Percentiles rank a stretch among this genome's conserved stretches.
Conservation (phyloP, 2,888 invertebrate genomes). For the Meliscaeva auricollis region DNA sequence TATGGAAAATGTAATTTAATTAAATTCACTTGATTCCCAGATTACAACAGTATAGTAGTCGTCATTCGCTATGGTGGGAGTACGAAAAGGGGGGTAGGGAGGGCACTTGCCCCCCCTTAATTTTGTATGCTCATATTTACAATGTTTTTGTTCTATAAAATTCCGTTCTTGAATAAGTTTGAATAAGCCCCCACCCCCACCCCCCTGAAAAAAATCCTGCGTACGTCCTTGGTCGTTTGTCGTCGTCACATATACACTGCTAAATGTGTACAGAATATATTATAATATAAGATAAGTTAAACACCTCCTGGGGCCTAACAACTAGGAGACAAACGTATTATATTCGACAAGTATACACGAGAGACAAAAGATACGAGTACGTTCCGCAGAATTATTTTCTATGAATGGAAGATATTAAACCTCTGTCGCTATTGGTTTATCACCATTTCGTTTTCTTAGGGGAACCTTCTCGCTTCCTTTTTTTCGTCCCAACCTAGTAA, state of each 20-base stretch:
- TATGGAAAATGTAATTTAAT: slow-evolving; percentile 65
- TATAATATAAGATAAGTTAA: slow-evolving; percentile 24
- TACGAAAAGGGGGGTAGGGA: too few species aligned
- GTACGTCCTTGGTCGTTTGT: not conserved
- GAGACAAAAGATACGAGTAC: slow-evolving; percentile 3
- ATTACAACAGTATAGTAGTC: slow-evolving; percentile 36
- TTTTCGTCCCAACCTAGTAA: not conserved
- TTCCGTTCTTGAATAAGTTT: too few species aligned
- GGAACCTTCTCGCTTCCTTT: not conserved
- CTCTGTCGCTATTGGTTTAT: slow-evolving; percentile 30
- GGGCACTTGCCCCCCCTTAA: too few species aligned
- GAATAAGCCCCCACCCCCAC: too few species aligned
- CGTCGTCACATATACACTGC: not conserved
- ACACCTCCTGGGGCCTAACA: slow-evolving; percentile 34
- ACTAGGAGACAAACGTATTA: slow-evolving; percentile 35
- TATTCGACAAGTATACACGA: not conserved
- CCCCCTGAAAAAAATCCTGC: too few species aligned
- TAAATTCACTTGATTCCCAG: slow-evolving; percentile 61
- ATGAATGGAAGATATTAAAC: slow-evolving; percentile 21
- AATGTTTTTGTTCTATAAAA: too few species aligned
- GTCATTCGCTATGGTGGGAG: too few species aligned
- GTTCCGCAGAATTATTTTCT: slow-evolving; percentile 29
- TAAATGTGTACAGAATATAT: slow-evolving; percentile 26
- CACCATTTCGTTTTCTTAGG: not conserved
- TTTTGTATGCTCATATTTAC: too few species aligned